A percentile compares a stretch with the other conserved stretches of the same genome.
Conservation (phyloP, 2,113 vertebrate species). For the Seriola aureovittata region DNA sequence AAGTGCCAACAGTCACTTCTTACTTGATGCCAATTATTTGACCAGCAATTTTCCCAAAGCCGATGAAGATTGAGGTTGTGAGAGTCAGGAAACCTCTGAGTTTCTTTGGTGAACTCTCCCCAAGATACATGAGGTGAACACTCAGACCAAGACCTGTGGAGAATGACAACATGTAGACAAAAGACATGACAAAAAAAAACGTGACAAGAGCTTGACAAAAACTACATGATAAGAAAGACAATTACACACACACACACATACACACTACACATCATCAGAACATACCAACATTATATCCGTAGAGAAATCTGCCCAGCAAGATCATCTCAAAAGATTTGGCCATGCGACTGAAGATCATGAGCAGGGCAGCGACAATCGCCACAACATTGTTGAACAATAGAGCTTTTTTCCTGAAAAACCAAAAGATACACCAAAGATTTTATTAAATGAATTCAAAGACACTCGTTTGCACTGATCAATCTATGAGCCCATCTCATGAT, state of each 20-base stretch:
- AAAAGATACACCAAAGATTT: not conserved
- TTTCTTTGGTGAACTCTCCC: slow-evolving; percentile 85
- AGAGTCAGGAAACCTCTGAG: slow-evolving; percentile 83
- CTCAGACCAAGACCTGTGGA: slow-evolving; percentile 80
- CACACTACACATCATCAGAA: not conserved
- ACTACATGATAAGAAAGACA: not conserved
- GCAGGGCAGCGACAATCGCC: slow-evolving; percentile 78
- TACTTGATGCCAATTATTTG: slow-evolving; percentile 86
- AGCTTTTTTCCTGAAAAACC: slow-evolving; percentile 83
- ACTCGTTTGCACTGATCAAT: not conserved
- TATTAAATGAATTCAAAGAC: not conserved
- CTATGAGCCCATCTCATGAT: not conserved
- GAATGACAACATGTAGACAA: not conserved
- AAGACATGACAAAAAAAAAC: not conserved
- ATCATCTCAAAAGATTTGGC: slow-evolving; percentile 88
- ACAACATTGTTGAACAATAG: slow-evolving; percentile 82
- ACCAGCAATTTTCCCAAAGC: slow-evolving; percentile 83
- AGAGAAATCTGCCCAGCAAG: slow-evolving; percentile 82
- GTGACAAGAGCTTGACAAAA: not conserved
- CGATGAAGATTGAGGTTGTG: slow-evolving; percentile 78
- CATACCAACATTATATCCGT: slow-evolving; percentile 85
- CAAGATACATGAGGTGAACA: slow-evolving; percentile 83
- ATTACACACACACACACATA: not conserved
- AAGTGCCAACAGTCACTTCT: not conserved
- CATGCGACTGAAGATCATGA: slow-evolving; percentile 81